phyloP scores from a whole-genome alignment of 2,797 vertebrate genomes.

The Agapornis canus region DNA sequence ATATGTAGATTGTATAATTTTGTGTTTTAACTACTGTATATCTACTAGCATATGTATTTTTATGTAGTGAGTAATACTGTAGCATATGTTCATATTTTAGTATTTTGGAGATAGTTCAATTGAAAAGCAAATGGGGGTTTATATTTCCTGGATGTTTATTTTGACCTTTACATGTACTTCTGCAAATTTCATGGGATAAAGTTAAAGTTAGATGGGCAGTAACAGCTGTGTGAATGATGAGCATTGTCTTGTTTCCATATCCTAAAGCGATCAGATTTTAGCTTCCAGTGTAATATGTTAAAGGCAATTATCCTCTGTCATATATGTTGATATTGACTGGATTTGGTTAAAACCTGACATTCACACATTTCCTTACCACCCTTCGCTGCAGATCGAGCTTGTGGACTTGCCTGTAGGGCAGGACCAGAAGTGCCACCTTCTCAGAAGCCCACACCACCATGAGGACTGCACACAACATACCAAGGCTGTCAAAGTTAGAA shows the following conservation, averaged over 20 bases:
- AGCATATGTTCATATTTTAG: conserved; percentile 67
- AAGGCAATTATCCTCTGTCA: neutral
- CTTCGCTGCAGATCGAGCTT: neutral
- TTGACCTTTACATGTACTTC: conserved; percentile 34
- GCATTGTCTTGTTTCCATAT: neutral
- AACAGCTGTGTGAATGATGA: neutral
- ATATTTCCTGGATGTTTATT: conserved; percentile 39
- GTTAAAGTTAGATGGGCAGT: neutral
- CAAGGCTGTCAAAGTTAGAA: neutral
- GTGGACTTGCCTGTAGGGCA: neutral
- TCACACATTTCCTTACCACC: neutral
- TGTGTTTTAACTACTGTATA: conserved; percentile 62
- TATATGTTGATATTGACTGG: neutral
- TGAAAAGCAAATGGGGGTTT: conserved; percentile 52
- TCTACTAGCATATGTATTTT: conserved; percentile 69
- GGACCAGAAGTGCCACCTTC: neutral
- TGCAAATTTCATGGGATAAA: neutral
- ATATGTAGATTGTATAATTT: conserved; percentile 48
- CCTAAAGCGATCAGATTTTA: neutral
- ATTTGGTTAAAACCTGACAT: neutral
- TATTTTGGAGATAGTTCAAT: conserved; percentile 56
- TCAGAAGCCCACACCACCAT: neutral
- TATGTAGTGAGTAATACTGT: conserved; percentile 67
- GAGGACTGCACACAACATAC: neutral
- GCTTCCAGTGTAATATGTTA: neutral